A percentile compares a stretch with the other conserved stretches of the same genome.
phyloP scores from a whole-genome alignment of 1,140 invertebrate species.

The Pseudobourletiella spinata region DNA sequence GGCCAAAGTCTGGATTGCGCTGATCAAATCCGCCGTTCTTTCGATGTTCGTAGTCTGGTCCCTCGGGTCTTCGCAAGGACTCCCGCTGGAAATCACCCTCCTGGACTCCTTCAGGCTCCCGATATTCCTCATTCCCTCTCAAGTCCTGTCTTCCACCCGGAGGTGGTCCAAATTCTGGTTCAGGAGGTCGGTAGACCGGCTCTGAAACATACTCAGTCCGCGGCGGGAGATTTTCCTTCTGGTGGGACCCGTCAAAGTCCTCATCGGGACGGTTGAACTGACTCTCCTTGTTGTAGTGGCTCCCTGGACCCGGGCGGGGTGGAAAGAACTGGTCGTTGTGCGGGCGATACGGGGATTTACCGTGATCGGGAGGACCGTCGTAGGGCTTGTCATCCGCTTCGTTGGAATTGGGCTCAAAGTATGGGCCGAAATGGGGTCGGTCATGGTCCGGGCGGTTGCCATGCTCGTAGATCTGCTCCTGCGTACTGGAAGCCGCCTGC shows the following conservation, averaged over 20 bases:
- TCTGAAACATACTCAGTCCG: not conserved
- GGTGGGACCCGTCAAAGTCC: not conserved
- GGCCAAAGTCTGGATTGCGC: not conserved
- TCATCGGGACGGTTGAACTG: not conserved
- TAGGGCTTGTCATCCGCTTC: not conserved
- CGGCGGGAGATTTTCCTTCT: not conserved
- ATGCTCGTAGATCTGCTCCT: not conserved
- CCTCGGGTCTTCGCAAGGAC: not conserved
- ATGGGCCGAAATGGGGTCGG: not conserved
- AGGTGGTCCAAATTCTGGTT: not conserved
- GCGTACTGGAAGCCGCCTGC: not conserved
- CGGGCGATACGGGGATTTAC: not conserved
- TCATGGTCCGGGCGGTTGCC: not conserved
- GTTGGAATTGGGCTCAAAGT: not conserved
- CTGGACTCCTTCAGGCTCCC: not conserved
- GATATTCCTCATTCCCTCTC: not conserved
- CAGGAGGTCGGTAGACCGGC: not conserved
- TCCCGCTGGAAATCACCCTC: not conserved
- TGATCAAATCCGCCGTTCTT: not conserved
- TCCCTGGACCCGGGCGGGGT: not conserved
- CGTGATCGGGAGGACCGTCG: not conserved
- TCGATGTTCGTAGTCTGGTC: not conserved
- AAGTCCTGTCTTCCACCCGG: not conserved
- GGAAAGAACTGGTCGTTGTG: not conserved
- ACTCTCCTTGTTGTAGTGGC: not conserved